Evolutionary conservation across 1,140 invertebrate genomes (phyloP).

Genomic region (Hypothenemus hampei): DNA sequence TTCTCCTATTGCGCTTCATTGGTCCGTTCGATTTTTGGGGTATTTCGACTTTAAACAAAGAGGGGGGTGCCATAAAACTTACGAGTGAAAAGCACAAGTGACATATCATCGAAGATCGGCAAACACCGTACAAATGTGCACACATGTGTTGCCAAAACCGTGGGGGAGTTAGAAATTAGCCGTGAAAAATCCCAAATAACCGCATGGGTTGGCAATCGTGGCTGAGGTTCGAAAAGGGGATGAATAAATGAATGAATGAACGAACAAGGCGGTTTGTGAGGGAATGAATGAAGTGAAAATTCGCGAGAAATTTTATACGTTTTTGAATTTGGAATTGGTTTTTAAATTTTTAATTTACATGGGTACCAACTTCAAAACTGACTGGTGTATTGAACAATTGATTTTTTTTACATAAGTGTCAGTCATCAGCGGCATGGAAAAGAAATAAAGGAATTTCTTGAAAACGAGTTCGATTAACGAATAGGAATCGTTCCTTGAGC

Average conservation of each 20-base stretch:
- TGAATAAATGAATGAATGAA: not conserved
- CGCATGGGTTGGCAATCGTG: slow-evolving; percentile 27
- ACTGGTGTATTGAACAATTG: not conserved
- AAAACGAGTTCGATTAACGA: slow-evolving; percentile 2
- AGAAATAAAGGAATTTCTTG: not conserved
- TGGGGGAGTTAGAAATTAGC: slow-evolving; percentile 35
- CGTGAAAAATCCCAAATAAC: slow-evolving; percentile 35
- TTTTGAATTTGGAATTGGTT: not conserved
- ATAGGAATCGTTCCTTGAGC: slow-evolving; percentile 17
- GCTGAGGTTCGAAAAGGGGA: slow-evolving; percentile 10
- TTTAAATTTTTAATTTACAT: not conserved
- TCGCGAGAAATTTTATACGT: no score
- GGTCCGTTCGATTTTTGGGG: no score
- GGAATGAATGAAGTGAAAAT: not conserved
- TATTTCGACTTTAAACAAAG: no score
- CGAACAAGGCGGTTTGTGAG: not conserved
- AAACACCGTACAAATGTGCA: no score
- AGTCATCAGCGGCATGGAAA: not conserved
- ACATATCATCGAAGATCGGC: slow-evolving; percentile 27
- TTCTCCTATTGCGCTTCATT: no score
- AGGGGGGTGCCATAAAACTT: slow-evolving; percentile 15
- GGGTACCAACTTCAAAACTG: not conserved
- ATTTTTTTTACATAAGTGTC: no score
- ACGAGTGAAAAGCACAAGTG: slow-evolving; percentile 19
- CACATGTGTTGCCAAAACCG: slow-evolving; percentile 27